Conservation (phyloP, 2,888 invertebrate species). For the Nysson spinosus region DNA sequence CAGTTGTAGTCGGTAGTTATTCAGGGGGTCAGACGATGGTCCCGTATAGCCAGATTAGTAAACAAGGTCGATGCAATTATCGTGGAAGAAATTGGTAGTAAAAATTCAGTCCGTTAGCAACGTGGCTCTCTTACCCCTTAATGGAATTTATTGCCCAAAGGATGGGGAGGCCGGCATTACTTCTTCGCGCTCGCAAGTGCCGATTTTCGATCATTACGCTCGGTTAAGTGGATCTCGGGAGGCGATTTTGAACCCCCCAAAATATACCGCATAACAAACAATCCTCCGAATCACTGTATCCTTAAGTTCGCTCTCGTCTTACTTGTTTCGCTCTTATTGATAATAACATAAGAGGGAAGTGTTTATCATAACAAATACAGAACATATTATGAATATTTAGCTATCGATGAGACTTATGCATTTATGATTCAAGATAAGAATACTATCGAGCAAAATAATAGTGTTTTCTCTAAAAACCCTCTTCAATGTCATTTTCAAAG, state of each 20-base stretch:
- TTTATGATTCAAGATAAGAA: too few relatives aligned
- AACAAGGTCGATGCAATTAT: constrained; percentile 51
- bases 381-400: constrained; percentile 1
- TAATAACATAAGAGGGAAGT: too few relatives aligned
- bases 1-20: neutral
- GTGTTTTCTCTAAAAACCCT: too few relatives aligned
- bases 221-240: constrained; percentile 44
- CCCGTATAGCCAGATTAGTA: constrained; percentile 31
- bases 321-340: constrained; percentile 2
- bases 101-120: constrained; percentile 36
- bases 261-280: constrained; percentile 49
- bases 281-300: constrained; percentile 7
- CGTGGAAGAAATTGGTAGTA: constrained; percentile 37
- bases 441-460: too few relatives aligned
- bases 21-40: constrained; percentile 13
- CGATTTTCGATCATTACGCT: constrained; percentile 56
- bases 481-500: too few relatives aligned
- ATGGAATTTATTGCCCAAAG: constrained; percentile 41
- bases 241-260: constrained; percentile 31
- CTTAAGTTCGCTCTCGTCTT: neutral
- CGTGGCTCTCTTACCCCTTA: neutral
- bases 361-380: neutral
- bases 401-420: too few relatives aligned
- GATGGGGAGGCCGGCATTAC: constrained; percentile 23
- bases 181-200: constrained; percentile 40